Conservation (phyloP, 2,113 vertebrate species). For the Ammospiza nelsoni region DNA sequence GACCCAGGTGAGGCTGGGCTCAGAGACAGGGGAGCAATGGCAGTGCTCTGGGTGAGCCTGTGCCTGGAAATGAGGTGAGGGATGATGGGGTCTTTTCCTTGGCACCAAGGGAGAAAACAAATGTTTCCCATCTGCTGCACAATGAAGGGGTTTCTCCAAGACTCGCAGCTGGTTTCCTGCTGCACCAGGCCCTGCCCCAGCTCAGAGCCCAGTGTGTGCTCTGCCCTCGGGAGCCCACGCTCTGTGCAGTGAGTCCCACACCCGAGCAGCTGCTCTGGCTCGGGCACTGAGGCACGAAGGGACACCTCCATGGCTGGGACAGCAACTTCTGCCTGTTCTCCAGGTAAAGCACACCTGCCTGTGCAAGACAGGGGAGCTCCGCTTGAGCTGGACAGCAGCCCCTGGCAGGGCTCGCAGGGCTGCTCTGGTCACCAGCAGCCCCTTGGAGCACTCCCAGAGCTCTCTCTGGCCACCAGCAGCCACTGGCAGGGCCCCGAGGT, state of each 20-base stretch:
- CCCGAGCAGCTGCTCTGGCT: background rate
- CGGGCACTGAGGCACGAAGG: fast-evolving
- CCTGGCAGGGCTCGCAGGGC: background rate
- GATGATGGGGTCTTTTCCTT: too few relatives aligned
- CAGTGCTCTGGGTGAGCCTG: background rate
- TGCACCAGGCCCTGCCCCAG: background rate
- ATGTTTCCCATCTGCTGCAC: background rate
- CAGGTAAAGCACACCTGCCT: background rate
- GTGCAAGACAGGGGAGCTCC: fast-evolving
- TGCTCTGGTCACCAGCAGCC: background rate
- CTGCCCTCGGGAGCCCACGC: fast-evolving
- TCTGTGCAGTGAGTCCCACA: fast-evolving
- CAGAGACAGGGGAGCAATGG: background rate
- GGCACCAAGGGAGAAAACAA: background rate
- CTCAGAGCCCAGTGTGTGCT: fast-evolving
- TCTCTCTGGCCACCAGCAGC: fast-evolving
- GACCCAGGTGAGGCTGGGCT: too few relatives aligned
- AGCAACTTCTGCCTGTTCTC: background rate
- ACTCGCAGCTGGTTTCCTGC: background rate
- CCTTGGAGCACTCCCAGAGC: background rate
- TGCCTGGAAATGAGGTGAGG: background rate
- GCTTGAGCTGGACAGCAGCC: background rate
- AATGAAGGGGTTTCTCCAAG: background rate
- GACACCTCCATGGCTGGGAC: fast-evolving
- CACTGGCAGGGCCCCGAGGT: too few relatives aligned